phyloP scores from a whole-genome alignment of 37 sponge, comb jelly and placozoan genomes.

The Axinella damicornis region DNA sequence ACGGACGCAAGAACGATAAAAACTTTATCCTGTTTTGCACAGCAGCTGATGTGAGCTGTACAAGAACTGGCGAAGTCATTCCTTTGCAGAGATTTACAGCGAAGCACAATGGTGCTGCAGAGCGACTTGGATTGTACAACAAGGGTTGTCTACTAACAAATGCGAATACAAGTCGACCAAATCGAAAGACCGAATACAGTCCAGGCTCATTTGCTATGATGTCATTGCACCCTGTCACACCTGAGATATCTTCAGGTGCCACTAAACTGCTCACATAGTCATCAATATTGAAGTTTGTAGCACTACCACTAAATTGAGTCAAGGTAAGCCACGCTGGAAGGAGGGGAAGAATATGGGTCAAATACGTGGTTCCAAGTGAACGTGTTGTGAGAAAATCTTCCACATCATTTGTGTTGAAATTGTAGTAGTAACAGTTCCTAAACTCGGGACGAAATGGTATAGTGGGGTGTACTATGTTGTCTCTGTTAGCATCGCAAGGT shows the following conservation, averaged over 20 bases:
- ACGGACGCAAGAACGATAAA: background rate
- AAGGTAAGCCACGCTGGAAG: constrained; percentile 35
- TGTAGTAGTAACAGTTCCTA: background rate
- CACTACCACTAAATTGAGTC: too few species aligned
- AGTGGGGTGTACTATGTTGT: background rate
- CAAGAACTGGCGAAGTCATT: constrained; percentile 9
- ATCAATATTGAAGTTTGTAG: background rate
- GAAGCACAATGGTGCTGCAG: constrained; percentile 28
- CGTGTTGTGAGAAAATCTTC: constrained; percentile 12
- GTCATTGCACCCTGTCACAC: background rate
- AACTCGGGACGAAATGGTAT: background rate
- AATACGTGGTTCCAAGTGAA: constrained; percentile 30
- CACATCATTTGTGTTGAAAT: constrained; percentile 7
- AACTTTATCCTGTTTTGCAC: background rate
- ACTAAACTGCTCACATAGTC: background rate
- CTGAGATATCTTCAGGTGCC: background rate
- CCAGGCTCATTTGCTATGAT: constrained; percentile 3
- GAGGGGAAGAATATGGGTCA: background rate
- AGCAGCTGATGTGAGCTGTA: background rate
- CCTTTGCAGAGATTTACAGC: constrained; percentile 49
- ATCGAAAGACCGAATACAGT: constrained; percentile 17
- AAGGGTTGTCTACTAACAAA: background rate
- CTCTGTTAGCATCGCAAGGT: background rate
- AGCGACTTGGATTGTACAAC: background rate
- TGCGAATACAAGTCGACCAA: background rate